phyloP scores from a whole-genome alignment of 2,888 invertebrate genomes.

The Aphidius colemani region DNA sequence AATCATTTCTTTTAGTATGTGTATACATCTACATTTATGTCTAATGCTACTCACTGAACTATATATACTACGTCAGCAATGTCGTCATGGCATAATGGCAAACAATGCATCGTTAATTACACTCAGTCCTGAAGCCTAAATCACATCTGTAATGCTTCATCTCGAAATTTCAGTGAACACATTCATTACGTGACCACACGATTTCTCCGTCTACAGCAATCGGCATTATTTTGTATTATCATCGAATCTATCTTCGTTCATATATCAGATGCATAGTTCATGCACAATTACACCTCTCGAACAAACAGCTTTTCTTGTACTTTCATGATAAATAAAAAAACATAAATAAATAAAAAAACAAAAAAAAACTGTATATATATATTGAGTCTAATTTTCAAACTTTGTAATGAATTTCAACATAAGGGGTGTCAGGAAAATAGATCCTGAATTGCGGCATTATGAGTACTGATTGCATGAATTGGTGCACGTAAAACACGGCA shows the following conservation, averaged over 20 bases:
- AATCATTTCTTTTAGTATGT: not conserved
- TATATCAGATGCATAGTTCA: constrained; percentile 18
- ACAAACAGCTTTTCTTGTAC: not conserved
- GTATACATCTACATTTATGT: not conserved
- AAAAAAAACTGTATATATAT: no score
- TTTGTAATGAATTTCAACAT: constrained; percentile 39
- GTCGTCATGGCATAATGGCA: constrained; percentile 31
- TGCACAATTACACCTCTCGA: constrained; percentile 4
- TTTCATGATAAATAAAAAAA: no score
- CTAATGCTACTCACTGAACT: not conserved
- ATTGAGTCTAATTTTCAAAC: no score
- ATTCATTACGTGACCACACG: constrained; percentile 25
- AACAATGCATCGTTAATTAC: constrained; percentile 44
- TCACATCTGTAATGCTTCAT: constrained; percentile 21
- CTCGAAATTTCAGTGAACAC: constrained; percentile 19
- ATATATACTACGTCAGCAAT: constrained; percentile 32
- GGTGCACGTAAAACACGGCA: constrained; percentile 29
- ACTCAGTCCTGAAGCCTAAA: constrained; percentile 26
- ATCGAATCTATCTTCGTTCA: not conserved
- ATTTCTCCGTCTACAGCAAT: constrained; percentile 15
- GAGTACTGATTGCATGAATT: constrained; percentile 52
- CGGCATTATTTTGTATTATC: no score
- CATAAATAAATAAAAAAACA: no score
- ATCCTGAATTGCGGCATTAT: constrained; percentile 55
- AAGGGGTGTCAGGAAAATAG: constrained; percentile 56